phyloP scores from a whole-genome alignment of 2,888 invertebrate species.

The Brachycybe producta region DNA sequence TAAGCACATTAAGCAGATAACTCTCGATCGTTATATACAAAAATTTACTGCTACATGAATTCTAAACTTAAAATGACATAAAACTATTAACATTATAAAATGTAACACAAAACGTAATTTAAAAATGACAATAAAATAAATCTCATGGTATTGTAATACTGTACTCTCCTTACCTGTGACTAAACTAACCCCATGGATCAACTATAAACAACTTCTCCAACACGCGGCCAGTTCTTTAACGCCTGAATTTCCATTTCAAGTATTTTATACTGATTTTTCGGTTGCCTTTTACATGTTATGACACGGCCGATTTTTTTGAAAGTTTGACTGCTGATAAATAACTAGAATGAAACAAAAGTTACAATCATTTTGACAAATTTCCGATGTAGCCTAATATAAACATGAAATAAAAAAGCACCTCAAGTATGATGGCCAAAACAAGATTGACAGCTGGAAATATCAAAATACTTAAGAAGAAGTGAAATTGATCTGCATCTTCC shows the following conservation, averaged over 20 bases:
- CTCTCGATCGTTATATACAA: too few relatives aligned
- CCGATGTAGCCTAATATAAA: too few relatives aligned
- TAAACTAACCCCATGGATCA: too few relatives aligned
- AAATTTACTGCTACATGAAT: too few relatives aligned
- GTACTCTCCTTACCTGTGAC: too few relatives aligned
- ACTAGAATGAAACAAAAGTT: constrained; percentile 8
- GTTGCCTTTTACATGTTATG: constrained; percentile 16
- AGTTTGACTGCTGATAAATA: constrained; percentile 6
- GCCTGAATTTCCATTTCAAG: neutral
- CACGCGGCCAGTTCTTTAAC: neutral
- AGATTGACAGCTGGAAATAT: constrained; percentile 47
- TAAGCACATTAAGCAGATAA: too few relatives aligned
- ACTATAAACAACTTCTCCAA: too few relatives aligned
- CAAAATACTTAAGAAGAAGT: constrained; percentile 45
- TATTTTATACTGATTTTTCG: constrained; percentile 21
- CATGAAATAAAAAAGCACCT: constrained; percentile 39
- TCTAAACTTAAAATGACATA: too few relatives aligned
- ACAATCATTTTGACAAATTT: constrained; percentile 18
- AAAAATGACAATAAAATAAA: too few relatives aligned
- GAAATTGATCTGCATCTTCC: constrained; percentile 2
- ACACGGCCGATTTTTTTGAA: constrained; percentile 13
- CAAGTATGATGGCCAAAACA: constrained; percentile 44
- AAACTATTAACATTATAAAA: too few relatives aligned
- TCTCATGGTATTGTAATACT: too few relatives aligned
- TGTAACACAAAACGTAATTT: too few relatives aligned